Conservation (phyloP, 1,140 invertebrate species). For the Thaumatotibia leucotreta region DNA sequence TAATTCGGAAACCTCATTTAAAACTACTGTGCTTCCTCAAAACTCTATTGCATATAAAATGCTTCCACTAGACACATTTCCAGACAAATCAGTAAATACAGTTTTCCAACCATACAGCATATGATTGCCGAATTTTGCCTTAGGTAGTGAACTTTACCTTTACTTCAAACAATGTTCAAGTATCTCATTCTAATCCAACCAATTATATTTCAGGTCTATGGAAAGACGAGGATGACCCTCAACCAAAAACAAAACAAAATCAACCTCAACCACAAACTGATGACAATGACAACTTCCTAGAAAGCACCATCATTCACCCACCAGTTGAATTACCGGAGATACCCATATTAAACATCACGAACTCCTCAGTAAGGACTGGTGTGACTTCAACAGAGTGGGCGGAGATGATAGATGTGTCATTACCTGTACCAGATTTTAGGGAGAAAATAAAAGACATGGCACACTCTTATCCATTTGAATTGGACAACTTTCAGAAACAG, state of each 20-base stretch:
- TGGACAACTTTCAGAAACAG: constrained; percentile 98
- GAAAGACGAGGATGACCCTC: constrained; percentile 56
- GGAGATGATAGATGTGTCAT: constrained; percentile 87
- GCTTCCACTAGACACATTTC: too few species aligned
- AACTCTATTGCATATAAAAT: too few species aligned
- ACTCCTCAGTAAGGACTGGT: constrained; percentile 35
- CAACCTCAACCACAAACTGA: constrained; percentile 34
- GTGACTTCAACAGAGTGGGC: constrained; percentile 86
- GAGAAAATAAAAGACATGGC: constrained; percentile 91
- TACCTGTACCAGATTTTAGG: constrained; percentile 89
- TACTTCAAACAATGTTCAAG: too few species aligned
- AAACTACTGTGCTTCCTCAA: too few species aligned
- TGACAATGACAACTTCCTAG: constrained; percentile 58
- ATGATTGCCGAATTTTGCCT: too few species aligned
- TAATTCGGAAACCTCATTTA: too few species aligned
- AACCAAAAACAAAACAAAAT: constrained; percentile 29
- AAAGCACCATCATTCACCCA: constrained; percentile 52
- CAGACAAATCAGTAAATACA: too few species aligned
- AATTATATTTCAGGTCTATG: constrained; percentile 47
- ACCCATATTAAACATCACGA: constrained; percentile 54
- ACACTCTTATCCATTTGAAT: constrained; percentile 92
- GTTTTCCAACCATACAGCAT: too few species aligned
- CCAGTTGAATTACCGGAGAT: constrained; percentile 63
- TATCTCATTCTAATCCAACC: neutral
- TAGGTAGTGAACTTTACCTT: too few species aligned